Percentiles rank a stretch among this genome's conserved stretches.
These are phyloP conservation scores for Myotis daubentonii DNA, from an alignment of 2,797 vertebrate species.

Conservation along the genomic window DNA sequence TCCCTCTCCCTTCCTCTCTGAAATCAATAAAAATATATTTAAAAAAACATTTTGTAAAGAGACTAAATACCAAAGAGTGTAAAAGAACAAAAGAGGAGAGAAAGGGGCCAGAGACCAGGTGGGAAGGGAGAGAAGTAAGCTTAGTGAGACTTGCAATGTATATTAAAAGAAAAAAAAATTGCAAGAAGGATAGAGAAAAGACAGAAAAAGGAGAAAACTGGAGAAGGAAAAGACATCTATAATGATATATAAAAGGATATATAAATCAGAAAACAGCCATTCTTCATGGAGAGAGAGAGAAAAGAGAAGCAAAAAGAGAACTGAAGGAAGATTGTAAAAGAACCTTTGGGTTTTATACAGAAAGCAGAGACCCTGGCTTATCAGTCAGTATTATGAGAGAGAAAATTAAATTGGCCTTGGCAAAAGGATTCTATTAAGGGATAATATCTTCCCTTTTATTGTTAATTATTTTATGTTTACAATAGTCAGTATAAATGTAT, in stretches of 20 bases:
- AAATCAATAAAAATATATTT: no score
- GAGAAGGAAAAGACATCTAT: not conserved
- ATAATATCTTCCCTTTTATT: slow-evolving; percentile 79
- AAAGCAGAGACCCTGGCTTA: slow-evolving; percentile 72
- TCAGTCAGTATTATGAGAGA: slow-evolving; percentile 73
- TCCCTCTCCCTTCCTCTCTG: no score
- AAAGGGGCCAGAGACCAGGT: not conserved
- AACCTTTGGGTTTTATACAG: slow-evolving; percentile 73
- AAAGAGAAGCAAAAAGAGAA: not conserved
- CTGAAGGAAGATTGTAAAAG: not conserved
- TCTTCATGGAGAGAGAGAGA: not conserved
- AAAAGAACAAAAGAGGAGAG: not conserved
- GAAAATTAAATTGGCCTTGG: slow-evolving; percentile 81
- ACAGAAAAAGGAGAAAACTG: not conserved
- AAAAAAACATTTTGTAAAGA: slow-evolving; percentile 59
- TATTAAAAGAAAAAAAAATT: not conserved
- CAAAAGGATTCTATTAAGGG: slow-evolving; percentile 79
- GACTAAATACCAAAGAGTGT: slow-evolving; percentile 14
- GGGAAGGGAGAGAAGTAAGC: not conserved
- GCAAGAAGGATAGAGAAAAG: not conserved
- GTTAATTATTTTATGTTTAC: slow-evolving; percentile 80
- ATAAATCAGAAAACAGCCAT: not conserved
- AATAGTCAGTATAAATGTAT: slow-evolving; percentile 76
- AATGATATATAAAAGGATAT: not conserved
- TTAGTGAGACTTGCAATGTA: not conserved